Evolutionary conservation across 1,140 invertebrate genomes (phyloP).

Genomic region (Meloidogyne floridensis): DNA sequence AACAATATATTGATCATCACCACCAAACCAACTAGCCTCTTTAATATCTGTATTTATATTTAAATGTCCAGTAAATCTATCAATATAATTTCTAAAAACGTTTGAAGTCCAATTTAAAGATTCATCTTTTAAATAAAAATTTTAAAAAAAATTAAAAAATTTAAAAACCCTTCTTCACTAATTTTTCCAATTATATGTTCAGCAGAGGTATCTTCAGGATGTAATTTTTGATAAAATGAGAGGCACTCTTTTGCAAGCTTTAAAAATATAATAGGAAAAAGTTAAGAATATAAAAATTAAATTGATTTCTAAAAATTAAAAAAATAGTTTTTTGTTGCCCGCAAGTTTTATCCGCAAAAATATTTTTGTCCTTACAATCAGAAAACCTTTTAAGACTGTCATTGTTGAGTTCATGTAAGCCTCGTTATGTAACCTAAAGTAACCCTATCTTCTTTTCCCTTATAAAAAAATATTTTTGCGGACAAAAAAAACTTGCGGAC

Average conservation of each 20-base stretch:
- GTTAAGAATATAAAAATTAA: too few species aligned
- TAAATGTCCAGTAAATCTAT: slow-evolving; percentile 30
- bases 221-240: slow-evolving; percentile 9
- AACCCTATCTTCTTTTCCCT: too few species aligned
- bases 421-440: too few species aligned
- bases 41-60: slow-evolving; percentile 47
- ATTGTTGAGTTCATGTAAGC: too few species aligned
- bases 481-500: not conserved
- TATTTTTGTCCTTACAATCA: too few species aligned
- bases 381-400: too few species aligned
- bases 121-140: slow-evolving; percentile 12
- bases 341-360: too few species aligned
- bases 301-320: not conserved
- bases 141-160: slow-evolving; percentile 2
- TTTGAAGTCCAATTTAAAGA: slow-evolving; percentile 24
- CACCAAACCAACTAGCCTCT: slow-evolving; percentile 40
- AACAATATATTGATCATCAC: slow-evolving; percentile 40
- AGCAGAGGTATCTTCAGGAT: slow-evolving; percentile 12
- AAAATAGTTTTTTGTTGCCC: not conserved
- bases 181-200: slow-evolving; percentile 4
- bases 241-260: slow-evolving; percentile 23
- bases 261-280: not conserved
- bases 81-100: slow-evolving; percentile 28
- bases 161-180: not conserved
- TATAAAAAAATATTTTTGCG: too few species aligned